These are phyloP conservation scores for Philhelius pedissequus DNA, from an alignment of 2,888 invertebrate species.

Conservation along the genomic window DNA sequence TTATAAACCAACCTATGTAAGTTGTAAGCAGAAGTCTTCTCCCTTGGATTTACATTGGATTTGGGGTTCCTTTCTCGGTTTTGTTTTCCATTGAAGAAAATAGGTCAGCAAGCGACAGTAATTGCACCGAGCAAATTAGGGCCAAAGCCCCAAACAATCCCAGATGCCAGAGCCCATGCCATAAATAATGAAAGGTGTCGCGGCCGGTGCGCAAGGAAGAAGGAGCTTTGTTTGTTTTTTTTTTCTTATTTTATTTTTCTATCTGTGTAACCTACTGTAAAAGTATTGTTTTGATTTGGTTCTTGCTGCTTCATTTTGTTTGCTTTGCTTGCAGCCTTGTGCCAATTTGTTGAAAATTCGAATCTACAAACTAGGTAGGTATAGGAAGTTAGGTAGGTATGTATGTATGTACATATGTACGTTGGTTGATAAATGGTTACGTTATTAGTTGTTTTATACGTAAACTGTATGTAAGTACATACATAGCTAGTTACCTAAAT, in stretches of 20 bases:
- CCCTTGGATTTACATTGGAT: background rate
- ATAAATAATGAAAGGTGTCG: background rate
- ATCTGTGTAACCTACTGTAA: too few species aligned
- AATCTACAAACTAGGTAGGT: too few species aligned
- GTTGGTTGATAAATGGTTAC: background rate
- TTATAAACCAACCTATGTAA: too few species aligned
- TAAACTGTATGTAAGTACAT: too few species aligned
- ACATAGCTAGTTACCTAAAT: too few species aligned
- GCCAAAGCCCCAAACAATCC: background rate
- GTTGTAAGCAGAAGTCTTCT: too few species aligned
- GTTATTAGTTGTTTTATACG: background rate
- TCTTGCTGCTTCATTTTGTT: background rate
- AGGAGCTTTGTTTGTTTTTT: background rate
- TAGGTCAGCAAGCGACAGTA: constrained; percentile 58
- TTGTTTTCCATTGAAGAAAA: constrained; percentile 15
- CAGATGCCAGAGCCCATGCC: background rate
- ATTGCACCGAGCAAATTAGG: constrained; percentile 22
- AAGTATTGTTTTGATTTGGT: background rate
- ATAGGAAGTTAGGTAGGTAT: background rate
- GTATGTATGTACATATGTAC: background rate
- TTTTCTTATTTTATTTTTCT: background rate
- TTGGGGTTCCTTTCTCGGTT: background rate
- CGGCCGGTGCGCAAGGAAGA: background rate
- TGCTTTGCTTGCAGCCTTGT: constrained; percentile 21
- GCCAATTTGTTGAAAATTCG: constrained; percentile 18